Evolutionary conservation across 1,140 invertebrate genomes (phyloP).

Genomic region (Drosophila ercepeae): DNA sequence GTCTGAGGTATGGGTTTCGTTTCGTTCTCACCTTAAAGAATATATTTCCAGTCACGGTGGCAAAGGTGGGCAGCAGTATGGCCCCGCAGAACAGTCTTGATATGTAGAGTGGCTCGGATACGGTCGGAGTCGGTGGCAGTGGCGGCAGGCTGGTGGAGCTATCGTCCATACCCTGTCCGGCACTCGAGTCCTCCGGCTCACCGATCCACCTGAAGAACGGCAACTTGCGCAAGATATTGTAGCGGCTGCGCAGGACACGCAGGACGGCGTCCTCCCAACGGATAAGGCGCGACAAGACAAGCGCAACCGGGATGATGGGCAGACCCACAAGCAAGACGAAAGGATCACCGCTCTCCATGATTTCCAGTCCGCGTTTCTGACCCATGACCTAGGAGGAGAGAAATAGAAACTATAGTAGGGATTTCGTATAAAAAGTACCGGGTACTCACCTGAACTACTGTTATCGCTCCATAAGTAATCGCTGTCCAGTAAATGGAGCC

Average conservation of each 20-base stretch:
- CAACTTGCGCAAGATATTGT: slow-evolving; percentile 88
- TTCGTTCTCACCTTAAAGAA: slow-evolving; percentile 87
- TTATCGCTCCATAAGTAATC: slow-evolving; percentile 97
- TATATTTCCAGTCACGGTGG: slow-evolving; percentile 94
- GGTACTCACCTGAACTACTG: slow-evolving; percentile 91
- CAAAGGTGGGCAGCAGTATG: slow-evolving; percentile 95
- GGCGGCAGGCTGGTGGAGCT: slow-evolving; percentile 53
- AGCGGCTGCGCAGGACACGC: slow-evolving; percentile 86
- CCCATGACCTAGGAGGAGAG: slow-evolving; percentile 89
- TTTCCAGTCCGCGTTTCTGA: slow-evolving; percentile 94
- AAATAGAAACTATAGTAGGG: not conserved
- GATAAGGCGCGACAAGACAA: slow-evolving; percentile 95
- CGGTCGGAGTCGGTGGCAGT: slow-evolving; percentile 84
- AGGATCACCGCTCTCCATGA: slow-evolving; percentile 97
- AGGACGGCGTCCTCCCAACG: slow-evolving; percentile 97
- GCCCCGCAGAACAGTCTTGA: slow-evolving; percentile 94
- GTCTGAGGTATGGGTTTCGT: not conserved
- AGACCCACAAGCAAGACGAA: slow-evolving; percentile 94
- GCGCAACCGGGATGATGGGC: slow-evolving; percentile 95
- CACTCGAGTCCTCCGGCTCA: not conserved
- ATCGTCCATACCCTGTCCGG: not conserved
- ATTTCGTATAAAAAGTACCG: not conserved
- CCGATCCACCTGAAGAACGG: slow-evolving; percentile 69
- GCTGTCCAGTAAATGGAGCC: slow-evolving; percentile 98
- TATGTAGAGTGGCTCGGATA: slow-evolving; percentile 91